A percentile compares a stretch with the other conserved stretches of the same genome.
Conservation (phyloP, 2,797 vertebrate species). For the Arnoldichthys spilopterus region DNA sequence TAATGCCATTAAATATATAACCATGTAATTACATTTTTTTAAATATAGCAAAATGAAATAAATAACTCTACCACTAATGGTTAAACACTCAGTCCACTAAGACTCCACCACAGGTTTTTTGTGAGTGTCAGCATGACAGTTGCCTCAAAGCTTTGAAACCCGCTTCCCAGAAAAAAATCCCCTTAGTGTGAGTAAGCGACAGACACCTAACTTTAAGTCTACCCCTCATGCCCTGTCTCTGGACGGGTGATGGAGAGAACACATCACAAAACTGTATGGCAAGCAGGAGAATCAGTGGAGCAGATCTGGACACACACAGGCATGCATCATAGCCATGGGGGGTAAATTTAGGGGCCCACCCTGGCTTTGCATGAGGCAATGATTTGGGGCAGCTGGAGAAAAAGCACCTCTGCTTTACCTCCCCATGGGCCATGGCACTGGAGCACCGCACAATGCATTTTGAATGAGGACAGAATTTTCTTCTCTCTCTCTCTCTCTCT, state of each 20-base stretch:
- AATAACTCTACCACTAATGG: no score
- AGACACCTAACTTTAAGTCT: neutral
- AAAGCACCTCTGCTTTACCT: constrained; percentile 59
- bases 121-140: neutral
- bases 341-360: constrained; percentile 34
- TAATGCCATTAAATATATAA: no score
- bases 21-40: no score
- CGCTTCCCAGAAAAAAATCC: neutral
- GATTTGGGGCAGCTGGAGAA: constrained; percentile 71
- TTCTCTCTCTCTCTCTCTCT: constrained; percentile 1
- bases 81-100: no score
- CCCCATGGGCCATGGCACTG: constrained; percentile 20
- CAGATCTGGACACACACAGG: neutral
- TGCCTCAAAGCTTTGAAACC: neutral
- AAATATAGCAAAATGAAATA: no score
- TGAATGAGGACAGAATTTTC: constrained; percentile 30
- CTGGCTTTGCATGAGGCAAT: constrained; percentile 57
- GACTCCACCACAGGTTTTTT: neutral
- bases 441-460: constrained; percentile 36
- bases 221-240: neutral
- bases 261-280: neutral
- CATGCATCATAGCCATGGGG: neutral
- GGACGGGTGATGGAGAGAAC: neutral
- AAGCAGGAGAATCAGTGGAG: constrained; percentile 8
- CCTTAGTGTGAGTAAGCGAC: neutral